Percentiles rank a stretch among this genome's conserved stretches.
Evolutionary conservation across 1,140 invertebrate genomes (phyloP).

Genomic region (Argopecten irradians): DNA sequence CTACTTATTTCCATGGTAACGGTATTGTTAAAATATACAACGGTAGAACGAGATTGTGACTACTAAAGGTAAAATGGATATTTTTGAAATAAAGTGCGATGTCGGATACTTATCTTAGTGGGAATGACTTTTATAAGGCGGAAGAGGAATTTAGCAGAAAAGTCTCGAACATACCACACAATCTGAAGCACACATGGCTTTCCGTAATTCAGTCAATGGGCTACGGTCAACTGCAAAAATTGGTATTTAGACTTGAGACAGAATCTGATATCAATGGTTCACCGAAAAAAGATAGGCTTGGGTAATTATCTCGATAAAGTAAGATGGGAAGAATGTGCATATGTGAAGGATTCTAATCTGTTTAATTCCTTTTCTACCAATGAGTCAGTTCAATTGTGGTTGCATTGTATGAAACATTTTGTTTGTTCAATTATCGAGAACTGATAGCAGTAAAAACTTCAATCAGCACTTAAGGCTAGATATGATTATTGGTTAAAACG

Average conservation of each 20-base stretch:
- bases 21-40: neutral
- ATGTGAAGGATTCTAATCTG: neutral
- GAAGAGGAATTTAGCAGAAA: constrained; percentile 21
- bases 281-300: constrained; percentile 2
- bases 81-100: constrained; percentile 18
- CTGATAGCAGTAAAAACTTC: neutral
- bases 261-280: neutral
- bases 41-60: neutral
- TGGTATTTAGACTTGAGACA: neutral
- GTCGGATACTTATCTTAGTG: neutral
- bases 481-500: constrained; percentile 6
- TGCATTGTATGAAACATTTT: neutral
- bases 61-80: neutral
- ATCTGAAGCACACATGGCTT: neutral
- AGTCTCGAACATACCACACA: neutral
- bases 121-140: neutral
- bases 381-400: neutral
- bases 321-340: neutral
- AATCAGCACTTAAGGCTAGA: neutral
- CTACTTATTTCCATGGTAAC: neutral
- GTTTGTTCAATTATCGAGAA: neutral
- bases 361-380: neutral
- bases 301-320: constrained; percentile 17
- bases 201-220: neutral
- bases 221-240: constrained; percentile 21